Conservation (phyloP, 2,113 vertebrate species). For the Ophiodon elongatus region DNA sequence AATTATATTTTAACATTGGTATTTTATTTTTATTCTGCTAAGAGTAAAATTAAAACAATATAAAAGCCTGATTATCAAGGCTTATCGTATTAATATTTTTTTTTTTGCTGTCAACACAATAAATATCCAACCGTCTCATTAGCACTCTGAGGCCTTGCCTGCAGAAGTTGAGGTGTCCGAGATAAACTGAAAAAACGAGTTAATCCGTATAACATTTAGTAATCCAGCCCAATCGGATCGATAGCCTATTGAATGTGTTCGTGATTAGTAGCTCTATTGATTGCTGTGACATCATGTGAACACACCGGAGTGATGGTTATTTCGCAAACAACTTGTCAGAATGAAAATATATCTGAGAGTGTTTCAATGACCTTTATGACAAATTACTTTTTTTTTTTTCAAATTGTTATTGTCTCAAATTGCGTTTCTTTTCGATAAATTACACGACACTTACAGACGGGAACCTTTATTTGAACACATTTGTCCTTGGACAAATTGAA, state of each 20-base stretch:
- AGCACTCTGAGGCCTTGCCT: conserved; percentile 24
- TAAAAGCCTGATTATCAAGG: not conserved
- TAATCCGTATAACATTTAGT: conserved; percentile 68
- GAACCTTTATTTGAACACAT: conserved; percentile 5
- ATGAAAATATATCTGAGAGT: conserved; percentile 47
- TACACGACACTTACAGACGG: not conserved
- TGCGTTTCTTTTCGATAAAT: conserved; percentile 13
- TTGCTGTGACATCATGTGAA: conserved; percentile 71
- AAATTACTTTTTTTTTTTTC: not conserved
- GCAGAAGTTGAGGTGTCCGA: conserved; percentile 18
- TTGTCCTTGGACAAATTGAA: conserved; percentile 12
- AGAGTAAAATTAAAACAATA: not conserved
- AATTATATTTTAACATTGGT: not conserved
- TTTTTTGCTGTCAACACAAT: conserved; percentile 1
- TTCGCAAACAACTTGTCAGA: conserved; percentile 57
- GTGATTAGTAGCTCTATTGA: conserved; percentile 78
- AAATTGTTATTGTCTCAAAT: not conserved
- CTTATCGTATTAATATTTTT: not conserved
- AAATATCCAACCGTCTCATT: not conserved
- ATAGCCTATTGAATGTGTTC: conserved; percentile 72
- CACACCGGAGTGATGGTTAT: conserved; percentile 69
- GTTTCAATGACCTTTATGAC: conserved; percentile 30
- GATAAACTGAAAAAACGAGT: conserved; percentile 33
- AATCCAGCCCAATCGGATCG: conserved; percentile 72
- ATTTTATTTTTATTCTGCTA: not conserved